Base-by-base conservation (phyloP, 2,888 invertebrate genomes). In the Melanostoma scalare region DNA sequence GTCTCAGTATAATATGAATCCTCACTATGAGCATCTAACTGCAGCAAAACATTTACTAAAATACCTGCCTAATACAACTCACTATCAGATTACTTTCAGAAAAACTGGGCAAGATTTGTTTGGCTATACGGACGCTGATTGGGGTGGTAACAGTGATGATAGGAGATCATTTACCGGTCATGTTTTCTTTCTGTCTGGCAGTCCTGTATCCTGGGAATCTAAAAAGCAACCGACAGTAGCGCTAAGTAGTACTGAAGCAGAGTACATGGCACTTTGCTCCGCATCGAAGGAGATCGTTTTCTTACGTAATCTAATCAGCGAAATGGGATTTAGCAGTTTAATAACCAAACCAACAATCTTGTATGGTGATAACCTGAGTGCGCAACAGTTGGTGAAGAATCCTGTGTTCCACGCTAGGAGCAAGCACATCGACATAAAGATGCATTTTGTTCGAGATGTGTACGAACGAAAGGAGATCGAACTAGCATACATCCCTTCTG, bases 281-380 rank as follows among this genome's bases (percentile, higher is more conserved):
- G 42, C 42, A 42, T 48, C 48, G 20, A 48, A 48, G 10, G 10
- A 20, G 48, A 48, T 48, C 10, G 48, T 48, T 9, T 48, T 10
- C 48, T n/a, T 48, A 20, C 48, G 48, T 48, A 48, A 48, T 4
- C 48, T 48, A 8, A 48, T 48, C 5, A 42, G 42, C n/a, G 42
- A 42, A 42, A 42, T 42, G 42, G 42, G 42, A 42, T 42, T 6
- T 42, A 42, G n/a, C 3, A 42, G 42, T 42, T 42, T 42, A 42
- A 3, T 10, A 50, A 50, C 48, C 2, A 44, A 53, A n/a, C 55
- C 61, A 8, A 46, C 38, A 5, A 8, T 35, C 3, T 30, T 76
- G 8, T n/a, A 53, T 10, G 31, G 53, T 8, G 68, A 75, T 10
- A 75, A 75, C 10, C 6, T 68, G 8, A 36, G 68, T 10, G 75